Conservation (phyloP, 2,113 vertebrate species). For the Acrocephalus kingi region DNA sequence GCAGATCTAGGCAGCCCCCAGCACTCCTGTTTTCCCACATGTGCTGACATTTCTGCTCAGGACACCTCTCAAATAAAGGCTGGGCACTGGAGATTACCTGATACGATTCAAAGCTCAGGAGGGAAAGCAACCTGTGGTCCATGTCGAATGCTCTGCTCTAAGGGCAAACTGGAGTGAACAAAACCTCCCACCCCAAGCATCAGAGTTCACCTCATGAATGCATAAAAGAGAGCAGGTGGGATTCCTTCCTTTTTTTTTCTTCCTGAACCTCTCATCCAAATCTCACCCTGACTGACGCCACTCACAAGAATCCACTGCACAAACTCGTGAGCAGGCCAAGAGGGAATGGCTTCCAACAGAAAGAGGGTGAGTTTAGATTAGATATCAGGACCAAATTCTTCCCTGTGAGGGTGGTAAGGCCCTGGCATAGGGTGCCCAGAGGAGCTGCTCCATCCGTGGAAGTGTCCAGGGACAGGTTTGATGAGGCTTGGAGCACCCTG, state of each 20-base stretch:
- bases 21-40: background rate
- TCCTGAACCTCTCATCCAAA: background rate
- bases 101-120: background rate
- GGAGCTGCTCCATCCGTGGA: background rate
- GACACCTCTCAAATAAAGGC: background rate
- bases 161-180: background rate
- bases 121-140: background rate
- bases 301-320: background rate
- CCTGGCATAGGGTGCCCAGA: background rate
- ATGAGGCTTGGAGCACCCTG: rapidly evolving
- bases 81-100: no score
- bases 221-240: background rate
- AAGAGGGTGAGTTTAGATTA: background rate
- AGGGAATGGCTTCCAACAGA: background rate
- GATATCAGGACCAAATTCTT: background rate
- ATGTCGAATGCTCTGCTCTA: background rate
- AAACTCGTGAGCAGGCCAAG: background rate
- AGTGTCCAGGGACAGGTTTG: background rate
- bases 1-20: background rate
- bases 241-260: background rate
- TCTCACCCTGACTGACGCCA: background rate
- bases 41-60: background rate
- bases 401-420: background rate
- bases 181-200: background rate
- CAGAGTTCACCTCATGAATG: background rate